phyloP scores from a whole-genome alignment of 2,888 invertebrate genomes.

The Spatulosminthurus flaviceps region DNA sequence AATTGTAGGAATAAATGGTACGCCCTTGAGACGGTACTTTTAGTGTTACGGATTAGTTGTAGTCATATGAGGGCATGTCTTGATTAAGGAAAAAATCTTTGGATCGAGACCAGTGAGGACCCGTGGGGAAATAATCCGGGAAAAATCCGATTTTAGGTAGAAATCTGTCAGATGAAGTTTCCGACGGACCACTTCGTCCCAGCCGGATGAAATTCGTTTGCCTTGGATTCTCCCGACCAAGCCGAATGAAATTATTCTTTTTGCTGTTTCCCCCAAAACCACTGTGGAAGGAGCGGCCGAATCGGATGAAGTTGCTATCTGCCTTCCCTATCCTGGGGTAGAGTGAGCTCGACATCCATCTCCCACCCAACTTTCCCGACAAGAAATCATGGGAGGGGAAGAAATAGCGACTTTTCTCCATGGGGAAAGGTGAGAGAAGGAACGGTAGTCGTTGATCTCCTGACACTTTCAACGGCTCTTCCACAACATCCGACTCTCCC shows the following conservation, averaged over 20 bases:
- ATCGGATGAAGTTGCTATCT: constrained; percentile 61
- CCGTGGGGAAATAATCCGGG: constrained; percentile 34
- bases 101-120: constrained; percentile 40
- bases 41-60: neutral
- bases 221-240: constrained; percentile 62
- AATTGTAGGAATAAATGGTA: neutral
- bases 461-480: constrained; percentile 20
- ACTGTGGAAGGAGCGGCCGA: constrained; percentile 53
- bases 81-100: constrained; percentile 29
- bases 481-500: constrained; percentile 11
- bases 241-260: constrained; percentile 63
- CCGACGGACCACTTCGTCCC: constrained; percentile 58
- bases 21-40: neutral
- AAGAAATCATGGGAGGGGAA: neutral
- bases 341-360: neutral
- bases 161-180: constrained; percentile 48
- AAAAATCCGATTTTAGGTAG: constrained; percentile 30
- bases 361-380: constrained; percentile 15
- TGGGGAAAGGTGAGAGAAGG: constrained; percentile 15
- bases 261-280: constrained; percentile 48
- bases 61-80: constrained; percentile 20
- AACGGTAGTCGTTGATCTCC: constrained; percentile 19
- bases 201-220: constrained; percentile 62
- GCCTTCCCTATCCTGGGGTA: constrained; percentile 57
- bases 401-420: constrained; percentile 19